Evolutionary conservation across 2,888 invertebrate species (phyloP), one percentile per base, ranked within the genome.

Genomic region (Dryomyza anilis): DNA sequence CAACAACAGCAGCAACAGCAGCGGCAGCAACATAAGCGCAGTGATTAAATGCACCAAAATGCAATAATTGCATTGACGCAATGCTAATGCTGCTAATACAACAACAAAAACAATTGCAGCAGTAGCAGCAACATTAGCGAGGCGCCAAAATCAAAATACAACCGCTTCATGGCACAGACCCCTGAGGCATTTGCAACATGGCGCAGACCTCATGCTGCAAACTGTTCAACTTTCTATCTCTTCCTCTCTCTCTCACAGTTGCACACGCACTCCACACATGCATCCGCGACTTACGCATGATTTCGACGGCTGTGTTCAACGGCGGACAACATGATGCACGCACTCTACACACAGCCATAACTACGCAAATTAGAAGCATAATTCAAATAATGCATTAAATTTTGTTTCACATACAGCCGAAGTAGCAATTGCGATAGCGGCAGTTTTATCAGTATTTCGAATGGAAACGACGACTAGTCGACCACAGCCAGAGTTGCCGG

Each of bases 51-150:
- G n/a, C 55, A 36, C 14, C 21, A 23, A 21, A 33, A 55, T 55
- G 55, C 55, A 55, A 55, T 55, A 55, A 55, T 36, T 55, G 55
- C 36, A 36, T 33, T 33, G 33, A 55, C 55, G 36, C 55, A 55
- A 23, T 6, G 48, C 6, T 23, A 25, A 21, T 21, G 23, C 21
- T 39, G 39, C 39, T 3, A 39, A 12, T 5, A 6, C 39, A 39
- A 39, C 39, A 12, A n/a, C n/a, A 39, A 39, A 39, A 39, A 39
- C n/a, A n/a, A n/a, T n/a, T n/a, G n/a, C n/a, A n/a, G n/a, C n/a
- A n/a, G 39, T 12, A 6, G 39, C 39, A 6, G 39, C 3, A 6
- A 2, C 3, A n/a, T 12, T 3, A 6, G 39, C 3, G 39, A 4
- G 39, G 39, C 39, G 39, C 14, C 12, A n/a, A 6, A 39, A n/a